Conservation (phyloP, 2,797 vertebrate genomes). For the Catharus ustulatus region DNA sequence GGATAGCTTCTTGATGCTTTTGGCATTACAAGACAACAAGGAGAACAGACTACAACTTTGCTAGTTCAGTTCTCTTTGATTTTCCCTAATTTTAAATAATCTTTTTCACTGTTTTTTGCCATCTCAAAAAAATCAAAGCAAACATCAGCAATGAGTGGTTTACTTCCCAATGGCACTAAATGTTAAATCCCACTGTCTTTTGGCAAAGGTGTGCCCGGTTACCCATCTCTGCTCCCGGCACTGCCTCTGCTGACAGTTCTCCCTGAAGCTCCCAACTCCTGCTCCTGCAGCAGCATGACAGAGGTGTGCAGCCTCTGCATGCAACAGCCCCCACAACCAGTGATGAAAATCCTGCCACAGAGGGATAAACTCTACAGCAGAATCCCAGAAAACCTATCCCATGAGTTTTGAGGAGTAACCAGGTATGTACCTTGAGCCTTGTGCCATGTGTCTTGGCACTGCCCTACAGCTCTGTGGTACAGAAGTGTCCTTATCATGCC, state of each 20-base stretch:
- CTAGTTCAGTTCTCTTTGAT: not conserved
- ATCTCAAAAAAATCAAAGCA: not conserved
- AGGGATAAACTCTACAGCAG: not conserved
- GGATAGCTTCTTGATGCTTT: not conserved
- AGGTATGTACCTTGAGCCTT: not conserved
- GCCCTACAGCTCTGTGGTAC: accelerated
- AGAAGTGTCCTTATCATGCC: not conserved
- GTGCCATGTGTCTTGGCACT: accelerated
- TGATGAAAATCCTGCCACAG: not conserved
- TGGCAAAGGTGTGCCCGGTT: not conserved
- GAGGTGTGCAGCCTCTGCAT: not conserved
- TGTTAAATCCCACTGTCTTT: not conserved
- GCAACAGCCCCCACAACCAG: not conserved
- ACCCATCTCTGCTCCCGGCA: not conserved
- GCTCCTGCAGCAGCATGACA: not conserved
- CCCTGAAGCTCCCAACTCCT: not conserved
- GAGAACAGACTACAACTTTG: not conserved
- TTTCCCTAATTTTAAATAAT: not conserved
- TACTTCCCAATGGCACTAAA: not conserved
- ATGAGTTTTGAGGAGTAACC: not conserved
- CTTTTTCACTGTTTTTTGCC: not conserved
- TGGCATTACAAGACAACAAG: not conserved
- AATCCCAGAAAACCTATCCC: not conserved
- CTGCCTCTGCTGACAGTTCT: not conserved
- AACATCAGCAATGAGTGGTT: not conserved